Evolutionary conservation across 2,888 invertebrate species (phyloP).

Genomic region (Xestia rhomboidea): DNA sequence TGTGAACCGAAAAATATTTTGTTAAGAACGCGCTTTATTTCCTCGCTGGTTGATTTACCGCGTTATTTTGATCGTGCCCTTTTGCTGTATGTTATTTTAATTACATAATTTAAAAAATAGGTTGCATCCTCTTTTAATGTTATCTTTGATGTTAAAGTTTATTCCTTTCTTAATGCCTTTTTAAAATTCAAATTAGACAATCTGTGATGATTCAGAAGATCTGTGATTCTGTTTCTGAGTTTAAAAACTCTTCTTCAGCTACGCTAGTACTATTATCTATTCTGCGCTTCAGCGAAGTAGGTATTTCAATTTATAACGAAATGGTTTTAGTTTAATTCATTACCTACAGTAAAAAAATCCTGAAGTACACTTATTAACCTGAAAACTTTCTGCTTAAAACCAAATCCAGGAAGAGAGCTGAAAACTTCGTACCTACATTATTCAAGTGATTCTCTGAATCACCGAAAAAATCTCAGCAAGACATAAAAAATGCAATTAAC

Average conservation of each 20-base stretch:
- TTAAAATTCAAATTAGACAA: neutral
- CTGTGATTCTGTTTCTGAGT: neutral
- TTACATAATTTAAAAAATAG: conserved; percentile 61
- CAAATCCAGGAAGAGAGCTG: neutral
- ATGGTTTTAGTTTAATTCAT: neutral
- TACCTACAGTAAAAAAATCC: neutral
- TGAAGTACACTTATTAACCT: neutral
- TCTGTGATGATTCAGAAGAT: neutral
- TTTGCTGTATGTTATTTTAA: conserved; percentile 60
- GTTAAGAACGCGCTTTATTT: conserved; percentile 67
- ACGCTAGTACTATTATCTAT: no score
- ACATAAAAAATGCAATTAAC: conserved; percentile 32
- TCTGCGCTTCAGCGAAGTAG: no score
- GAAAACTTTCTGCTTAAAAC: neutral
- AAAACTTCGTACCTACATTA: conserved; percentile 11
- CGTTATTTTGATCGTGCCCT: conserved; percentile 63
- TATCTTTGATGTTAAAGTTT: conserved; percentile 1
- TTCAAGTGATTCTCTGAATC: conserved; percentile 33
- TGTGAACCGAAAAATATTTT: conserved; percentile 70
- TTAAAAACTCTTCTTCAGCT: neutral
- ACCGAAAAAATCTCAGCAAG: conserved; percentile 29
- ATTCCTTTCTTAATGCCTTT: neutral
- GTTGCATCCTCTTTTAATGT: conserved; percentile 24
- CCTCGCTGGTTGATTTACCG: conserved; percentile 63
- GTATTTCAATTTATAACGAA: neutral